phyloP scores from a whole-genome alignment of 2,888 invertebrate genomes.

The Philereme vetulata region DNA sequence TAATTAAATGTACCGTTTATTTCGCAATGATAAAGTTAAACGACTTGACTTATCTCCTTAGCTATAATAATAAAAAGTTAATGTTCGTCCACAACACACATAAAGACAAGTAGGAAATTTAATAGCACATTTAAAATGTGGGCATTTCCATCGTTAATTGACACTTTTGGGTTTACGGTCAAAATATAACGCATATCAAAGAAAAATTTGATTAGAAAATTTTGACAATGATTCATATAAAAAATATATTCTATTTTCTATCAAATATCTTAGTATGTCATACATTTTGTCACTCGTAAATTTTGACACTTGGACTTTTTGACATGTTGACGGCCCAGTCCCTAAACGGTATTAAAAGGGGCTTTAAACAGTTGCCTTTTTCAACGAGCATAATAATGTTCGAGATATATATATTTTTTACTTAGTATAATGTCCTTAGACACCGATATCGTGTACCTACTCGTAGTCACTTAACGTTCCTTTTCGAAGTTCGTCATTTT shows the following conservation, averaged over 20 bases:
- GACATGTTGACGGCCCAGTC: too few relatives aligned
- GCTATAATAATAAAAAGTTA: slow-evolving; percentile 64
- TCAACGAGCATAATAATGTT: too few relatives aligned
- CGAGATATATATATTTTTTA: not conserved
- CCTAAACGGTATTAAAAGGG: too few relatives aligned
- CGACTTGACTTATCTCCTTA: slow-evolving; percentile 51
- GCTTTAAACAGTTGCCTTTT: too few relatives aligned
- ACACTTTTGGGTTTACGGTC: slow-evolving; percentile 56
- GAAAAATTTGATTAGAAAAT: slow-evolving; percentile 17
- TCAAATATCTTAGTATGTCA: too few relatives aligned
- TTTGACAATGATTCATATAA: slow-evolving; percentile 7
- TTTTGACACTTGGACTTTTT: too few relatives aligned
- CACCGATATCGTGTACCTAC: not conserved
- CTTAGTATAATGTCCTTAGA: not conserved
- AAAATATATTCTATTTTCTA: too few relatives aligned
- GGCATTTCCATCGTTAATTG: slow-evolving; percentile 60
- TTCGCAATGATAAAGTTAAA: slow-evolving; percentile 47
- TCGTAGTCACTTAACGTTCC: not conserved
- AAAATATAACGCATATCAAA: slow-evolving; percentile 41
- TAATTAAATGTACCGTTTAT: slow-evolving; percentile 46
- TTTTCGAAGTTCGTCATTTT: not conserved
- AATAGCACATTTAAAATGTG: slow-evolving; percentile 71
- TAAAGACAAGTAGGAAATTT: slow-evolving; percentile 58
- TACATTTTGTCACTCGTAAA: too few relatives aligned
- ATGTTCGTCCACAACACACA: slow-evolving; percentile 50